phyloP scores from a whole-genome alignment of 2,113 vertebrate species.

The Manacus vitellinus region DNA sequence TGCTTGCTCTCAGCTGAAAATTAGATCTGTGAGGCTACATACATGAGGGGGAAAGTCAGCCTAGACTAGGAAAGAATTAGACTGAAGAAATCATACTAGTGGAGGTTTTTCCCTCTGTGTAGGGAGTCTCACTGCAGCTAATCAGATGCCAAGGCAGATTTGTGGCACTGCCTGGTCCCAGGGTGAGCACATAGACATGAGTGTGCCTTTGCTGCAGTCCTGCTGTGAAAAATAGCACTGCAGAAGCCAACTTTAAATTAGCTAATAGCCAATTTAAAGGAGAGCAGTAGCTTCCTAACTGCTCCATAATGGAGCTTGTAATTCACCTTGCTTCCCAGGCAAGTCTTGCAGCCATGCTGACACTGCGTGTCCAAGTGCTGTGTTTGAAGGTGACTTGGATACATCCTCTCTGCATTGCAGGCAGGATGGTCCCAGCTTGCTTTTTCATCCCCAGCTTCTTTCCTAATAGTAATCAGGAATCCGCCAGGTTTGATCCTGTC shows the following conservation, averaged over 20 bases:
- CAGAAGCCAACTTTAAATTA: not conserved
- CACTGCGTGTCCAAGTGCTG: fast-evolving
- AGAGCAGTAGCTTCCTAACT: not conserved
- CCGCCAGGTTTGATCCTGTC: not conserved
- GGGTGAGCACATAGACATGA: not conserved
- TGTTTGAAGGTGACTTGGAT: not conserved
- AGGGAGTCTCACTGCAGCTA: not conserved
- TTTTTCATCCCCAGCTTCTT: not conserved
- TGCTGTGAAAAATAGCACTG: not conserved
- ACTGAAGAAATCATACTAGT: not conserved
- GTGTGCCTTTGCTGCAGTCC: not conserved
- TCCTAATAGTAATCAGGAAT: not conserved
- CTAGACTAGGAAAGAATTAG: not conserved
- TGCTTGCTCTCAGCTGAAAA: not conserved
- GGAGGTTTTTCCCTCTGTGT: not conserved
- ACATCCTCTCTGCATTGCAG: not conserved
- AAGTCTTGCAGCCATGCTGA: not conserved
- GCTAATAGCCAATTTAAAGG: not conserved
- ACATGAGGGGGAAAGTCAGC: not conserved
- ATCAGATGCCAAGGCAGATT: not conserved
- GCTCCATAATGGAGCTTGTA: not conserved
- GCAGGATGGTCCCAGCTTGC: not conserved
- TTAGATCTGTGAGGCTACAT: not conserved
- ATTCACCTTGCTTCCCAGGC: not conserved
- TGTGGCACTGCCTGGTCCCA: not conserved